phyloP scores from a whole-genome alignment of 2,113 vertebrate species.

The Megalops atlanticus region DNA sequence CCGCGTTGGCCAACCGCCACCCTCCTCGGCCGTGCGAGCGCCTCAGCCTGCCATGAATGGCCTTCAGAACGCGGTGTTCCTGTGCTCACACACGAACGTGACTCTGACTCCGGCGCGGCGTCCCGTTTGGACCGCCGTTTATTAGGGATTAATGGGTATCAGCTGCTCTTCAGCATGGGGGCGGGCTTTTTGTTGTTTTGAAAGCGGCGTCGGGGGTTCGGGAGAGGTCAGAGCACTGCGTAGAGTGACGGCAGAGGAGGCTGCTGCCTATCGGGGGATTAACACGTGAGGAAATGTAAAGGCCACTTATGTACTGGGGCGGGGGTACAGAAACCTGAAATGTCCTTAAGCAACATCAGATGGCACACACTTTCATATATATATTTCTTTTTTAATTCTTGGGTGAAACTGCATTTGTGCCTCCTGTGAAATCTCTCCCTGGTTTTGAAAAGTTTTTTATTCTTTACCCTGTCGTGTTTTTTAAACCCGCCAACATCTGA shows the following conservation, averaged over 20 bases:
- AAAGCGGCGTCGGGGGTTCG: not conserved
- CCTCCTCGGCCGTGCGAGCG: not conserved
- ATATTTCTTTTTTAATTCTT: not conserved
- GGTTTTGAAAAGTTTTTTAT: not conserved
- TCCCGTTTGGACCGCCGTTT: not conserved
- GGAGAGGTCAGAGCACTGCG: not conserved
- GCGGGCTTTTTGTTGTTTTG: not conserved
- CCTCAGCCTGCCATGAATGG: not conserved
- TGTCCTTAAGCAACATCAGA: not conserved
- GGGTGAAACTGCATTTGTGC: not conserved
- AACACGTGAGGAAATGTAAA: not conserved
- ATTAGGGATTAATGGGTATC: constrained; percentile 1
- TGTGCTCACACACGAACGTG: not conserved
- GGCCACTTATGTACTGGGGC: not conserved
- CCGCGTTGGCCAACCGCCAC: not conserved
- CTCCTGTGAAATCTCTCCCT: not conserved
- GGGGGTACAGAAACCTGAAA: not conserved
- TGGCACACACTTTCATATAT: not conserved
- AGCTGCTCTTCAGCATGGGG: not conserved
- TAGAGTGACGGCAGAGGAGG: not conserved
- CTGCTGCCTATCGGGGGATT: not conserved
- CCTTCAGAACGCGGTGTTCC: not conserved
- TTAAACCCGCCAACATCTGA: not conserved
- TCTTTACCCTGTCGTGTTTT: too few species aligned
- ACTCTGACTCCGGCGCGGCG: not conserved